Evolutionary conservation across 2,797 vertebrate genomes (phyloP).

Genomic region (Molossus molossus): DNA sequence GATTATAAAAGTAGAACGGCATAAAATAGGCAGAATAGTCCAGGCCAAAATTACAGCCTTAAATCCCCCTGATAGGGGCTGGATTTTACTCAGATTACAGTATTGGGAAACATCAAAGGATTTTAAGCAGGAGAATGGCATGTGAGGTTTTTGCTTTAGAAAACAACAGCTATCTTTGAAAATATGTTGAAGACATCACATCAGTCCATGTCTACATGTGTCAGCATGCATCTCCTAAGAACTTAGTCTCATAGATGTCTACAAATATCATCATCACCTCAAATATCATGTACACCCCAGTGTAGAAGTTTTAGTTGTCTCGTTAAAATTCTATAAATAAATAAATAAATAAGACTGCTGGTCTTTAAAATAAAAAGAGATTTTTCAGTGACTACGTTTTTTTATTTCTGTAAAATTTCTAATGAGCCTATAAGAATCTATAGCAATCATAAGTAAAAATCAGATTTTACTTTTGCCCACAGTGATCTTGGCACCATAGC

Average conservation of each 20-base stretch:
- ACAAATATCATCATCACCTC: neutral
- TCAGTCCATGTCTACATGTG: neutral
- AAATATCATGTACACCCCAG: neutral
- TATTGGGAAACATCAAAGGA: neutral
- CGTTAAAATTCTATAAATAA: constrained; percentile 23
- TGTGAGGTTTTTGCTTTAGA: neutral
- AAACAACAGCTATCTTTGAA: neutral
- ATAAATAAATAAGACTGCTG: neutral
- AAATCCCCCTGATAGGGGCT: neutral
- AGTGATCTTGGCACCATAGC: neutral
- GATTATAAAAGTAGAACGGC: neutral
- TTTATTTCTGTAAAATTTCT: constrained; percentile 1
- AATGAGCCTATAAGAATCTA: neutral
- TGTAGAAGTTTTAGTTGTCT: neutral
- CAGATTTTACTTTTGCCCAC: neutral
- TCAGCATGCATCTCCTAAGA: neutral
- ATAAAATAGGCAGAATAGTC: neutral
- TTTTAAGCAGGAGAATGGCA: neutral
- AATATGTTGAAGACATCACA: neutral
- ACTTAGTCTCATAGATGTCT: neutral
- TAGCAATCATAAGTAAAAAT: constrained; percentile 27
- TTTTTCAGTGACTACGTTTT: neutral
- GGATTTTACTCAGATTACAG: neutral
- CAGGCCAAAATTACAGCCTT: neutral
- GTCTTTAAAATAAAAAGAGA: constrained; percentile 8